phyloP scores from a whole-genome alignment of 1,140 invertebrate genomes.

The Leptinotarsa lineolata region DNA sequence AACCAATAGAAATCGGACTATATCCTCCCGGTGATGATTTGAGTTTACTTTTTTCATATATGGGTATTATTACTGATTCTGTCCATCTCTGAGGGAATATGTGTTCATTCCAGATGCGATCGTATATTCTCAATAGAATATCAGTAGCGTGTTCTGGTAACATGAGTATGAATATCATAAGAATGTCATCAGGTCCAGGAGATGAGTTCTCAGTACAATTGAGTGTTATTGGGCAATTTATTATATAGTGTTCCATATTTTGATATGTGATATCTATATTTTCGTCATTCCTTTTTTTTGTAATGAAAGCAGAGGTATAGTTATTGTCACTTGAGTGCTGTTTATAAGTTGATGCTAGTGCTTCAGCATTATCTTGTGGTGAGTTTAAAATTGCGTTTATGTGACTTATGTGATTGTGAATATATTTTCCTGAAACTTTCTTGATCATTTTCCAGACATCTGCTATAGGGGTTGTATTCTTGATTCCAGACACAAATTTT shows the following conservation, averaged over 20 bases:
- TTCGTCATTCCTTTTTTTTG: conserved; percentile 11
- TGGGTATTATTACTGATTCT: conserved; percentile 18
- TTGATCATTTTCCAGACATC: conserved; percentile 15
- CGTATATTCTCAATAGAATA: conserved; percentile 4
- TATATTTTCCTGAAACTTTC: conserved; percentile 15
- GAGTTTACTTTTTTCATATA: conserved; percentile 2
- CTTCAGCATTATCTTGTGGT: conserved; percentile 12
- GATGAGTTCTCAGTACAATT: conserved; percentile 13
- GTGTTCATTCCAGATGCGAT: conserved; percentile 16
- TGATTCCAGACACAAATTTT: conserved; percentile 17
- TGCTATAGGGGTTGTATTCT: conserved; percentile 12
- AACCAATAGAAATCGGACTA: conserved; percentile 13
- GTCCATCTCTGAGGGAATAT: conserved; percentile 13
- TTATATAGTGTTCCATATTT: conserved; percentile 8
- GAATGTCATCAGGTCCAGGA: conserved; percentile 19
- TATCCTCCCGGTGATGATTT: conserved; percentile 16
- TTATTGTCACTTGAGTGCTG: conserved; percentile 13
- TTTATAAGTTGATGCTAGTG: conserved; percentile 17
- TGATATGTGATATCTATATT: conserved; percentile 12
- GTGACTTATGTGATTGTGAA: conserved; percentile 7
- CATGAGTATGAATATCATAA: not conserved
- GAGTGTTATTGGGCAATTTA: conserved; percentile 15
- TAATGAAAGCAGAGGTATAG: conserved; percentile 13
- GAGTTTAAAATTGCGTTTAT: conserved; percentile 15
- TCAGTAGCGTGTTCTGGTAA: conserved; percentile 11